These are phyloP conservation scores for Patella ulyssiponensis DNA, from an alignment of 2,888 invertebrate genomes.

Conservation along the genomic window DNA sequence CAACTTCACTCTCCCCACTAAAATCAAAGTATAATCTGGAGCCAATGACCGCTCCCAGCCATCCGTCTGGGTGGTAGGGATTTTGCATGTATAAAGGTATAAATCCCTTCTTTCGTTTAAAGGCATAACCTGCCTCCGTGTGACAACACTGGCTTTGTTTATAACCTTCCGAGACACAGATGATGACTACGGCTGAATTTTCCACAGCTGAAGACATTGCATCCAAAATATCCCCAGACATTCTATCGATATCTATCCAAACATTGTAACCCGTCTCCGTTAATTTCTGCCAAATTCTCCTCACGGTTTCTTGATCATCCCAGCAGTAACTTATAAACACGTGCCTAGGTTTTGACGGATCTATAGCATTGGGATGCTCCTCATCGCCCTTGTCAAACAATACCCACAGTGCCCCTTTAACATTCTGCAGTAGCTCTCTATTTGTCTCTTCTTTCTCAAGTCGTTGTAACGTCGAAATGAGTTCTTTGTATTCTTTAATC, in stretches of 20 bases:
- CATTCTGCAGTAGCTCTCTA: constrained; percentile 49
- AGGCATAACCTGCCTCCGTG: background rate
- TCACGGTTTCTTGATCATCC: constrained; percentile 59
- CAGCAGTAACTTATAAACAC: constrained; percentile 65
- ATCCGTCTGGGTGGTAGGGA: background rate
- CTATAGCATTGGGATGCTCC: constrained; percentile 37
- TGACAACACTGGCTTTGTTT: background rate
- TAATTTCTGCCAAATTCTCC: constrained; percentile 52
- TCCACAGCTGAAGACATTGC: background rate
- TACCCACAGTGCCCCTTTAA: constrained; percentile 61
- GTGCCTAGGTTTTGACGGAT: constrained; percentile 34
- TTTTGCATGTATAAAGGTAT: background rate
- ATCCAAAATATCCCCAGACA: background rate
- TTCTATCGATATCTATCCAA: constrained; percentile 2
- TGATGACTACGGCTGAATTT: background rate
- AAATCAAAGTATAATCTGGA: background rate
- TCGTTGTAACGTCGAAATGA: background rate
- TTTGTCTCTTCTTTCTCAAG: background rate
- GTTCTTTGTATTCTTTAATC: background rate
- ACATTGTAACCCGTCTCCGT: constrained; percentile 32
- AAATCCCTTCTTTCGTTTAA: background rate
- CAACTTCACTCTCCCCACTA: background rate
- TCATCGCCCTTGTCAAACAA: constrained; percentile 54
- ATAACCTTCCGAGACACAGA: constrained; percentile 1
- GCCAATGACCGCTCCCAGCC: background rate